Evolutionary conservation across 92 coral and sea anemone genomes (phyloP).

Genomic region (Palythoa grandis): DNA sequence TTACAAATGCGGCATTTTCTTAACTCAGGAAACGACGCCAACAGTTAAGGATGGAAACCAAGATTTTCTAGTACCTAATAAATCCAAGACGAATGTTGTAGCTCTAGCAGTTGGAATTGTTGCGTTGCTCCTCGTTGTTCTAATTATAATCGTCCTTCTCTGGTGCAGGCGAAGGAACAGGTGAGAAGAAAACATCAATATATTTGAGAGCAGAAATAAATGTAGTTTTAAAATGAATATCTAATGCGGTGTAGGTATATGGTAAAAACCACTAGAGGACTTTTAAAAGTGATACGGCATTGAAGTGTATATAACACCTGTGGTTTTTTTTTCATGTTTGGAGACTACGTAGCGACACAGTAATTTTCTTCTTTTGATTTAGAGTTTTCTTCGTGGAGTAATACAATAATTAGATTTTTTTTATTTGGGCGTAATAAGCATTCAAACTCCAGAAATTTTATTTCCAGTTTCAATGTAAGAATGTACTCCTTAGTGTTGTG

Average conservation of each 20-base stretch:
- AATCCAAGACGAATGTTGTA: neutral
- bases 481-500: too few species aligned
- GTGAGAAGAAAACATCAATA: neutral
- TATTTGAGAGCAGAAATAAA: neutral
- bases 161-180: neutral
- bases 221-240: neutral
- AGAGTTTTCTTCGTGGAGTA: too few species aligned
- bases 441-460: too few species aligned
- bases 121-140: neutral
- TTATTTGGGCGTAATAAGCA: too few species aligned
- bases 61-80: neutral
- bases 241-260: neutral
- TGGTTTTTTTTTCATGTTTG: too few species aligned
- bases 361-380: too few species aligned
- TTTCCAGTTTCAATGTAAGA: too few species aligned
- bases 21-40: neutral
- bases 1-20: neutral
- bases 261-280: too few species aligned
- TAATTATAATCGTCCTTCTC: neutral
- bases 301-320: too few species aligned
- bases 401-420: too few species aligned
- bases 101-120: neutral
- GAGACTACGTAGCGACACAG: too few species aligned
- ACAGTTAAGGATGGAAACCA: neutral
- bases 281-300: too few species aligned